Conservation (phyloP, 2,888 invertebrate species). For the Diaprepes abbreviatus region DNA sequence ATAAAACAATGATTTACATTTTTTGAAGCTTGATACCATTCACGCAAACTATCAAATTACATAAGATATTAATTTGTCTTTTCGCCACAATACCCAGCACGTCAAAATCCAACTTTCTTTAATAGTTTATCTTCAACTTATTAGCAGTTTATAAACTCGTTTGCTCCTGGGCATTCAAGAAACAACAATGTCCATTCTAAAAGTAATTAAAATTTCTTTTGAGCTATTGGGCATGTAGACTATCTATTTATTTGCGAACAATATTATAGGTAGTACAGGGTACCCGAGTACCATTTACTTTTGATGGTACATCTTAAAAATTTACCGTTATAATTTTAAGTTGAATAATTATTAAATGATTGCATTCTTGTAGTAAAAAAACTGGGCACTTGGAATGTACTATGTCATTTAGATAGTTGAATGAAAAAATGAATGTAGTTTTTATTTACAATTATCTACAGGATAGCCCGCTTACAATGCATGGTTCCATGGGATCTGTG, state of each 20-base stretch:
- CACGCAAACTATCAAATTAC: no score
- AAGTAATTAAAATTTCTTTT: constrained; percentile 41
- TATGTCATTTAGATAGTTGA: not conserved
- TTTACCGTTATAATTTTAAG: constrained; percentile 25
- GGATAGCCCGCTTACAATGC: no score
- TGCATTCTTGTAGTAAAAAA: constrained; percentile 6
- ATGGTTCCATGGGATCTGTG: no score
- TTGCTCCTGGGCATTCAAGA: constrained; percentile 23
- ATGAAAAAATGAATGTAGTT: not conserved
- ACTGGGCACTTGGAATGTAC: not conserved
- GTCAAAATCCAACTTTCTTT: no score
- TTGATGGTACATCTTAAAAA: constrained; percentile 27
- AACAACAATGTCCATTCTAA: constrained; percentile 40
- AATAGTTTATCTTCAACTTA: not conserved
- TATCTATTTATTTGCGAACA: constrained; percentile 35
- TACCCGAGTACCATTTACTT: constrained; percentile 31
- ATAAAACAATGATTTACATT: no score
- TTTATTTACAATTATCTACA: no score
- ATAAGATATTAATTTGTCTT: no score
- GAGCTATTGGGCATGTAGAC: constrained; percentile 31
- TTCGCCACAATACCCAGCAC: no score
- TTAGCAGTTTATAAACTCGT: not conserved
- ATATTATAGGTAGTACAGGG: constrained; percentile 19
- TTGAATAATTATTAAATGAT: constrained; percentile 12
- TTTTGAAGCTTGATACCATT: no score